Evolutionary conservation across 2,888 invertebrate genomes (phyloP), one percentile per base, ranked within the genome.

Genomic region (Miltochrista miniata): DNA sequence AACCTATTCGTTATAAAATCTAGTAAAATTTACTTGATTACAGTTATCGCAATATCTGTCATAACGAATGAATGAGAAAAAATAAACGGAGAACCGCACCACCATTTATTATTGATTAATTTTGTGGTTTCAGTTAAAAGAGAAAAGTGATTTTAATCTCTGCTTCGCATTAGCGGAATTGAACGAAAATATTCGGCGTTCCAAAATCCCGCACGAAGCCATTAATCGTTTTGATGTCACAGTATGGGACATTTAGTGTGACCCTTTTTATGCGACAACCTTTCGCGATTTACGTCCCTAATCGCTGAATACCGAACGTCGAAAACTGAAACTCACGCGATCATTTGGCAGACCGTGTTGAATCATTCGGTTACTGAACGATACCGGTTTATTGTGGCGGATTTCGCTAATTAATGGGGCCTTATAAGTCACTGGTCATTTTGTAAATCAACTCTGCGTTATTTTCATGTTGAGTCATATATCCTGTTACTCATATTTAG

Each of bases 181-280:
- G 83, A 78, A 81, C 77, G 81, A 86, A 87, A 86, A 87, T 87
- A 85, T 87, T 83, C 83, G 71, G 70, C 76, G 75, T 76, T 81
- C 81, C 73, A 61, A 82, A 83, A 79, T 73, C 82, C 83, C 76
- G 64, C 80, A 76, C 79, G 74, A 75, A 74, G 79, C 82, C 89
- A 90, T 90, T 88, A 89, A 90, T 90, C 90, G 89, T 87, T 87
- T 83, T 78, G 87, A 87, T 90, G 89, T 89, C 89, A 83, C 88
- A 82, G 89, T 89, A 88, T 85, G 87, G 88, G 87, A 90, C 88
- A 87, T 90, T 90, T 88, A 89, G 89, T 88, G 87, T 85, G 87
- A 90, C 90, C 89, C 89, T 90, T 90, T 90, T 90, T 87, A 86
- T 81, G 79, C 78, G 80, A 64, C 67, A 73, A 74, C 83, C 81